Evolutionary conservation across 2,888 invertebrate species (phyloP).

Genomic region (Ophion slaviceki): DNA sequence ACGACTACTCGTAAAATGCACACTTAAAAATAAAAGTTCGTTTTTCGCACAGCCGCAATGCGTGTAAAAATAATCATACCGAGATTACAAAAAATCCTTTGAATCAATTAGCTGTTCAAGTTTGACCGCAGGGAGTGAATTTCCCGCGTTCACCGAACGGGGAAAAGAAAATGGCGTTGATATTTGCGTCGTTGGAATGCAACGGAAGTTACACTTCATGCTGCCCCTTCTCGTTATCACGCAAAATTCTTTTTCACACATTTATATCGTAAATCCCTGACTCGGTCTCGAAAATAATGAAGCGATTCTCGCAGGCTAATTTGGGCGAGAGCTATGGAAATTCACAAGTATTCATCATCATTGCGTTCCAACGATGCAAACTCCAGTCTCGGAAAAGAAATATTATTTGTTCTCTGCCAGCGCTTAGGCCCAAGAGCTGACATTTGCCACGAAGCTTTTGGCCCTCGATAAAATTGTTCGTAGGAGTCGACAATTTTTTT

Average conservation of each 20-base stretch:
- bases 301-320: no score
- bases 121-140: background rate
- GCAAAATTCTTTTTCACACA: no score
- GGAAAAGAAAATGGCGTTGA: background rate
- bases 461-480: background rate
- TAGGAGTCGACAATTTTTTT: background rate
- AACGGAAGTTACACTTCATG: no score
- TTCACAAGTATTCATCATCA: no score
- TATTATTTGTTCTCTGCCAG: background rate
- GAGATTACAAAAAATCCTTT: background rate
- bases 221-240: no score
- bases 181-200: no score
- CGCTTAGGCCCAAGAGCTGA: background rate
- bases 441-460: background rate
- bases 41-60: background rate
- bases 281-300: no score
- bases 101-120: background rate
- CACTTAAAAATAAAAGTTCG: background rate
- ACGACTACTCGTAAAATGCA: background rate
- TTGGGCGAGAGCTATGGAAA: no score
- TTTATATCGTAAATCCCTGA: no score
- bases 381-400: no score
- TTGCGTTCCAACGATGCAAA: no score
- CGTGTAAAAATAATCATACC: background rate
- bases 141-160: background rate